phyloP scores from a whole-genome alignment of 2,113 vertebrate species.

The Chlamydotis undulata region DNA sequence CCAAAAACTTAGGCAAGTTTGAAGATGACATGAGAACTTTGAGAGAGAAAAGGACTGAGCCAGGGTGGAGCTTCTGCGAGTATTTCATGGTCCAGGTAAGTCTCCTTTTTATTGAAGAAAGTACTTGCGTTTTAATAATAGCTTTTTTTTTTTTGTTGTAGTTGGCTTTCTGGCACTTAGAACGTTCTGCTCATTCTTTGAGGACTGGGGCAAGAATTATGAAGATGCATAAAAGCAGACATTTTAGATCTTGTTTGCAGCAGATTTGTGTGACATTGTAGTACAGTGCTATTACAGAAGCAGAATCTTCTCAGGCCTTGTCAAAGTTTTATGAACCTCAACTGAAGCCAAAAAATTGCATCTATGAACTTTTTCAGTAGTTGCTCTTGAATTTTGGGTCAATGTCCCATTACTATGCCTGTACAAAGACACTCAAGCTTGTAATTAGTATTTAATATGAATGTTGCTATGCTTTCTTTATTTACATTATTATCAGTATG shows the following conservation, averaged over 20 bases:
- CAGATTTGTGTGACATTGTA: neutral
- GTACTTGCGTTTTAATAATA: neutral
- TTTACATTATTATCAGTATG: neutral
- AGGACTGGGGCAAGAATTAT: neutral
- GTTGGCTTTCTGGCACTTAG: neutral
- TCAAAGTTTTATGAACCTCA: neutral
- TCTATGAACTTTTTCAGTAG: neutral
- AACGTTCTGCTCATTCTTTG: neutral
- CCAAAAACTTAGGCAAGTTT: slow-evolving; percentile 96
- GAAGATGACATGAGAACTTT: slow-evolving; percentile 98
- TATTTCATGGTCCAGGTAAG: slow-evolving; percentile 99
- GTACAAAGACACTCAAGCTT: neutral
- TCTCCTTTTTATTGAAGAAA: neutral
- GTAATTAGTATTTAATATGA: neutral
- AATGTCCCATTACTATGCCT: neutral
- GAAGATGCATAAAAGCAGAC: neutral
- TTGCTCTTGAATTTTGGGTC: neutral
- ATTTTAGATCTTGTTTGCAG: neutral
- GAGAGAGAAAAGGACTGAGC: slow-evolving; percentile 95
- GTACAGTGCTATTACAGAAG: neutral
- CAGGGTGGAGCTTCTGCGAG: slow-evolving; percentile 98
- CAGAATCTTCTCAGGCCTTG: neutral
- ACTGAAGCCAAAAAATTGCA: neutral
- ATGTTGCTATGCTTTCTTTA: neutral
- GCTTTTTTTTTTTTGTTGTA: neutral